Base-by-base conservation (phyloP, 2,888 invertebrate genomes). In the Stictocephala bisonia region DNA sequence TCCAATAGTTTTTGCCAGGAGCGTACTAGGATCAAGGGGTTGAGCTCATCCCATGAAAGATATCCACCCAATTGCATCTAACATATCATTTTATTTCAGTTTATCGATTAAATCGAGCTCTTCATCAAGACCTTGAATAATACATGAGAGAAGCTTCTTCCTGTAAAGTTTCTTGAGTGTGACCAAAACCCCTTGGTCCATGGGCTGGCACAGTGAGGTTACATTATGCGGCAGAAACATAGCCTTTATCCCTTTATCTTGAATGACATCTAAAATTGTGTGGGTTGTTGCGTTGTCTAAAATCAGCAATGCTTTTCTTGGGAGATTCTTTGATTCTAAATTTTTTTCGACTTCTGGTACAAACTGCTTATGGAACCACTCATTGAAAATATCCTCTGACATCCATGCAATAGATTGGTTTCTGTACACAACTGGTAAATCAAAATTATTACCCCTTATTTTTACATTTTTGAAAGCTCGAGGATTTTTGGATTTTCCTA, bases 331-430 rank as follows among this genome's bases (percentile, higher is more conserved):
- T 15, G 48, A 44, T 29, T 68, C 31, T 15, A 68, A 50, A 29
- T 48, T 13, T 50, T 68, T 68, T 9, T 68, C 68, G 50, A 50
- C 29, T 27, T 50, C 68, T 26, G 29, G 68, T 13, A 68, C 67
- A 26, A 68, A 50, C 68, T 50, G 27, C 7, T 66, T 66, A n/a
- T 56, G 56, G 13, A 41, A 24, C 20, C 18, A 6, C 27, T 31
- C n/a, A 9, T 20, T 60, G n/a, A 31, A 60, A 31, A 60, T 60
- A n/a, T 18, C 7, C 29, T 29, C 60, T 9, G 31, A 60, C 31
- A 60, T 31, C 60, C 31, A 60, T 18, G 60, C 18, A 60, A 11
- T 31, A 29, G 60, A 11, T 48, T 48, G 3, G 22, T n/a, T n/a
- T n/a, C n/a, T n/a, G n/a, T n/a, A n/a, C n/a, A n/a, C n/a, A n/a